phyloP scores from a whole-genome alignment of 2,888 invertebrate species.

The Apamea anceps region DNA sequence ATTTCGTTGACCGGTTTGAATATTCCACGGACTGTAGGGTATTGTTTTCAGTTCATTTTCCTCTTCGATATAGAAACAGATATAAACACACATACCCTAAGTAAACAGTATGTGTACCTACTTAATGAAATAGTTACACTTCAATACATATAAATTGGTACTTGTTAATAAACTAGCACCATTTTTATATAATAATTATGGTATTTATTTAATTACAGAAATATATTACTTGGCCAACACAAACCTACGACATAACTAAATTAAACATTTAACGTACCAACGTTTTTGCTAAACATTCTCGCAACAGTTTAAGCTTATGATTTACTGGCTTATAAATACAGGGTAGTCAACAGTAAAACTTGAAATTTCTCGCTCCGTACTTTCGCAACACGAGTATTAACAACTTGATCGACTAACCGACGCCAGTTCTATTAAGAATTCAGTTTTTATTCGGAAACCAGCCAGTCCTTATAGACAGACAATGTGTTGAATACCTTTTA shows the following conservation, averaged over 20 bases:
- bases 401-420: slow-evolving; percentile 37
- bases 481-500: slow-evolving; percentile 71
- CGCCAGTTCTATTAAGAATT: slow-evolving; percentile 58
- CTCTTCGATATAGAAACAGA: slow-evolving; percentile 2
- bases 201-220: neutral
- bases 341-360: slow-evolving; percentile 43
- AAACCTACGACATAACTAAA: neutral
- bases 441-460: slow-evolving; percentile 57
- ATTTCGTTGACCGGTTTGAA: neutral
- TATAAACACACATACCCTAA: slow-evolving; percentile 12
- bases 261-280: slow-evolving; percentile 20
- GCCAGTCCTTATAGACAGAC: slow-evolving; percentile 47
- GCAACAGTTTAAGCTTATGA: slow-evolving; percentile 51
- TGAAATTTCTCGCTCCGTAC: slow-evolving; percentile 49
- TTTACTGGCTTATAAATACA: slow-evolving; percentile 57
- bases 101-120: neutral
- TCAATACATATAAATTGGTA: neutral
- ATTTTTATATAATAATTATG: neutral
- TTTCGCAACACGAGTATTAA: slow-evolving; percentile 52
- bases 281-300: slow-evolving; percentile 54
- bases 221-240: too few relatives aligned
- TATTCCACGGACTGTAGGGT: slow-evolving; percentile 1
- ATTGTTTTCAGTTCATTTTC: slow-evolving; percentile 30
- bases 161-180: neutral
- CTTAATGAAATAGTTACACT: neutral